phyloP scores from a whole-genome alignment of 2,797 vertebrate species.

The Sphenopsis melanotis region DNA sequence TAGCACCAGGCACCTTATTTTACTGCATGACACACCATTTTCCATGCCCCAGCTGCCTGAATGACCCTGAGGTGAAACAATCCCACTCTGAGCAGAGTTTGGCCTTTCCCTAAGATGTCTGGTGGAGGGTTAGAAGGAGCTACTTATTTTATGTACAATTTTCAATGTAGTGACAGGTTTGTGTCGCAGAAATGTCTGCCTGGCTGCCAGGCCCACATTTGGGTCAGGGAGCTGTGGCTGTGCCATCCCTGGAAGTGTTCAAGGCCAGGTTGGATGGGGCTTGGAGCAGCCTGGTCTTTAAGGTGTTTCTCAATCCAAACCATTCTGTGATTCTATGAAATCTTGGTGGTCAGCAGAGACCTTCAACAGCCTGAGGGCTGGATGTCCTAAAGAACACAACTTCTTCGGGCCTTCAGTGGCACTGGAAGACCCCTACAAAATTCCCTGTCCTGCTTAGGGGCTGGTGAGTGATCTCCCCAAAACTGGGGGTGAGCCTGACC shows the following conservation, averaged over 20 bases:
- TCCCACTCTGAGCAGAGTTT: neutral
- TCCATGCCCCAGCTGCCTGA: neutral
- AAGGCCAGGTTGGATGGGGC: neutral
- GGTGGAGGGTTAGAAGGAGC: neutral
- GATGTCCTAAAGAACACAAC: neutral
- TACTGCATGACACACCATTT: neutral
- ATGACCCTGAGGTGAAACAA: neutral
- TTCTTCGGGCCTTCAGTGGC: neutral
- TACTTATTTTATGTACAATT: neutral
- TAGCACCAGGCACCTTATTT: constrained; percentile 1
- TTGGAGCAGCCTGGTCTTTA: neutral
- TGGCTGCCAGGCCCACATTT: neutral
- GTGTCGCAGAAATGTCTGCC: neutral
- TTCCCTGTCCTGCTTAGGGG: neutral
- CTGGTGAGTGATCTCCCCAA: neutral
- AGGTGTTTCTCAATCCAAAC: neutral
- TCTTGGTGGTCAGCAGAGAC: neutral
- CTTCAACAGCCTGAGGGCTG: neutral
- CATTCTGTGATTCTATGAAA: neutral
- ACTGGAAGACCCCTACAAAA: neutral
- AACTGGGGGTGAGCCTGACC: rapidly evolving
- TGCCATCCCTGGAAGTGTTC: neutral
- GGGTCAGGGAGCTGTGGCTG: neutral
- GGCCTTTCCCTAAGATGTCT: neutral
- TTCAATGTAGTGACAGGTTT: neutral